Conservation (phyloP, 2,113 vertebrate genomes). For the Emydura subglobosa region DNA sequence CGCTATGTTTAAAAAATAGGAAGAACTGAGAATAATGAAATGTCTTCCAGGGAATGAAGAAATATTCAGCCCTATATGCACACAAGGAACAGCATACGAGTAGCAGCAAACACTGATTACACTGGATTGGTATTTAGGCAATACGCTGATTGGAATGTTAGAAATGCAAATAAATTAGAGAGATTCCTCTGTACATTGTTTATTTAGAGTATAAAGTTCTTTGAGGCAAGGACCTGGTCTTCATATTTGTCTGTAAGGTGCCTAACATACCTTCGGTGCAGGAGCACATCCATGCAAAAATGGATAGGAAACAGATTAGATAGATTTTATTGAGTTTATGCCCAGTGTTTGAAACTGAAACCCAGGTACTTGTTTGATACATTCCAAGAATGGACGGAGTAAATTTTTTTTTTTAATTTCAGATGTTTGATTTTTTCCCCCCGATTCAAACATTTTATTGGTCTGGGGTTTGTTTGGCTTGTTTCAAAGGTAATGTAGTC, state of each 20-base stretch:
- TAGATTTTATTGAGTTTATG: neutral
- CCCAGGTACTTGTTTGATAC: neutral
- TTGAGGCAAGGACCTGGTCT: neutral
- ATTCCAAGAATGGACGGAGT: neutral
- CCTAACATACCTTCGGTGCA: neutral
- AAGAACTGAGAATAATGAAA: neutral
- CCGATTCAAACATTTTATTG: neutral
- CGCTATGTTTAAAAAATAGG: neutral
- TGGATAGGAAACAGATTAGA: neutral
- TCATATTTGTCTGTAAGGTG: neutral
- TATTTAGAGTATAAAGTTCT: neutral
- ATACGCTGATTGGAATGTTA: neutral
- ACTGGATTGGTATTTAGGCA: neutral
- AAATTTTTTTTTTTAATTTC: neutral
- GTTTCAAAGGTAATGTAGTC: neutral
- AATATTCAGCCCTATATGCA: neutral
- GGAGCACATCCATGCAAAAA: neutral
- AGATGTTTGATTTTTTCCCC: neutral
- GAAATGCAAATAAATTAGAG: neutral
- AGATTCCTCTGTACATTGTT: neutral
- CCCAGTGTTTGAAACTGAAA: neutral
- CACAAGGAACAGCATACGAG: neutral
- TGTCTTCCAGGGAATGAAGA: neutral
- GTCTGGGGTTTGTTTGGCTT: neutral
- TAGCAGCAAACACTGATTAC: neutral